Evolutionary conservation across 1,140 invertebrate species (phyloP), one percentile per base, ranked within the genome.

Genomic region (Lutraria rhynchaena): DNA sequence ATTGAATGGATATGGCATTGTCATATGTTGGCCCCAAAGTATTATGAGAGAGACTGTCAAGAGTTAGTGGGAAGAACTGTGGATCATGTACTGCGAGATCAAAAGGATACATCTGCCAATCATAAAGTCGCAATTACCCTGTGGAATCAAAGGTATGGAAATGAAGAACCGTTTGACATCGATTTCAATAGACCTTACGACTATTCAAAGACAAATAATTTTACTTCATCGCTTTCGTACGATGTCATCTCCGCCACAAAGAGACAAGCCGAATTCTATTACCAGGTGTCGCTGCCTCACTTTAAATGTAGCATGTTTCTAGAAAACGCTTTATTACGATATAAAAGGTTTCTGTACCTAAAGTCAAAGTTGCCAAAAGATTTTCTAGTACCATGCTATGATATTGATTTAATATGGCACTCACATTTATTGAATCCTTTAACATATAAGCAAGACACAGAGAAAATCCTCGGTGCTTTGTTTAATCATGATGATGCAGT

Each of bases 321-420:
- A 11, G 83, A 87, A 35, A 87, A 89, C 53, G 91, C 91, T n/a
- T 73, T 93, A 22, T 78, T 88, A 19, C 87, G 93, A 7, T 93
- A 94, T 85, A 89, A 92, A 67, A 93, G 92, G 82, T 94, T 93
- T 85, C 78, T 93, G 9, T 88, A 88, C 67, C 75, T 93, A 33
- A 93, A 93, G 85, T 86, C 88, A 67, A 85, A 87, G 7, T 89
- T 93, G 77, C 82, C 88, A 15, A 90, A 91, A 29, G 83, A 88
- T 29, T 94, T 93, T 81, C 83, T 94, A 19, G 93, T 93, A 0
- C 93, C 93, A 0, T 94, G 93, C 83, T 93, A 94, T 75, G 93
- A 93, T 78, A 93, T 92, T 82, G 92, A 93, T 83, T 70, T 93
- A 9, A 89, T 93, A 31, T 93, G 93, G 93, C 93, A 93, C 81